A percentile compares a stretch with the other conserved stretches of the same genome.
These are phyloP conservation scores for Anser brachyrhynchus DNA, from an alignment of 2,113 vertebrate species.

Conservation along the genomic window DNA sequence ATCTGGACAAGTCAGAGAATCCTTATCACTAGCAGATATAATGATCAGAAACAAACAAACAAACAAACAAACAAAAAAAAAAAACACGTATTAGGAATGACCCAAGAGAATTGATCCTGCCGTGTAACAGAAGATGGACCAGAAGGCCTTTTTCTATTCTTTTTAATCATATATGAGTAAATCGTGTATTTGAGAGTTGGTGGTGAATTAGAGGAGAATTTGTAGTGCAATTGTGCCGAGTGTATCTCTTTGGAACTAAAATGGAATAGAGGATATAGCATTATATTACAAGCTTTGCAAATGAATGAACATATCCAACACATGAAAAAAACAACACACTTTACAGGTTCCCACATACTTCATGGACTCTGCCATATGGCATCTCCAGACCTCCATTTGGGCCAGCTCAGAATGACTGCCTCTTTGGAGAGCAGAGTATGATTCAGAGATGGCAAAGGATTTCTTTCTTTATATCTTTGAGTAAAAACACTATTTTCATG, in stretches of 20 bases:
- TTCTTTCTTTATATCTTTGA: background rate
- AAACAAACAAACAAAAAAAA: background rate
- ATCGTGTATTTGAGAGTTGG: background rate
- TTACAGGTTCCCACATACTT: background rate
- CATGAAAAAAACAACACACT: background rate
- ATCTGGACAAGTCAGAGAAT: background rate
- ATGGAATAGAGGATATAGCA: background rate
- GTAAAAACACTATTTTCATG: background rate
- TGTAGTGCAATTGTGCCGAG: background rate
- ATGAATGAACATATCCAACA: background rate
- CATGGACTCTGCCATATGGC: background rate
- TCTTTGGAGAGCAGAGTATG: background rate
- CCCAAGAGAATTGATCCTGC: background rate
- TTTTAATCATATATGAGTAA: background rate
- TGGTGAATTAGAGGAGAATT: background rate
- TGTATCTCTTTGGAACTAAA: background rate
- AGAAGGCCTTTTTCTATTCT: too few species aligned
- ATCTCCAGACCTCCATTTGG: background rate
- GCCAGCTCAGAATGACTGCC: background rate
- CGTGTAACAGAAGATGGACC: background rate
- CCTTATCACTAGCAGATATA: accelerated
- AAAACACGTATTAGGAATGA: background rate
- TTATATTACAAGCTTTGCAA: background rate
- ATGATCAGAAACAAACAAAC: background rate
- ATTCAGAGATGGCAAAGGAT: background rate